A percentile compares a stretch with the other conserved stretches of the same genome.
Conservation (phyloP, 2,888 invertebrate species). For the Lasioglossum calceatum region DNA sequence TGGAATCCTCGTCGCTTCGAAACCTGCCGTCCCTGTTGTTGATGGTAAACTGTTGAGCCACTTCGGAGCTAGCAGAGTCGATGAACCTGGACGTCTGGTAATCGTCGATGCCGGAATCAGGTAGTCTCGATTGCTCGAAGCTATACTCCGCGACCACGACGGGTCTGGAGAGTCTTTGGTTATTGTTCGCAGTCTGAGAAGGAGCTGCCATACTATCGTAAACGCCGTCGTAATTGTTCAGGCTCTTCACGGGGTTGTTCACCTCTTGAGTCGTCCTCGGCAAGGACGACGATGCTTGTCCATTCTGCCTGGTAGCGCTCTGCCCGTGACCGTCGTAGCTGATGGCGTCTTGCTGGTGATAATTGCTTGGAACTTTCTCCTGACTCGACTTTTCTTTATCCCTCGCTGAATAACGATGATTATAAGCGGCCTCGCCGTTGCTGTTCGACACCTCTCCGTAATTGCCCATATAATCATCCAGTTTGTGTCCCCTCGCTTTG, state of each 20-base stretch:
- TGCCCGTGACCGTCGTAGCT: conserved; percentile 64
- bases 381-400: conserved; percentile 54
- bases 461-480: conserved; percentile 70
- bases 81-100: conserved; percentile 42
- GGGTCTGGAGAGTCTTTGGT: conserved; percentile 70
- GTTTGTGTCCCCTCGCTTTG: conserved; percentile 61
- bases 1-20: conserved; percentile 76
- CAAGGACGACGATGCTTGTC: conserved; percentile 47
- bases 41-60: conserved; percentile 49
- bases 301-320: conserved; percentile 42
- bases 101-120: neutral
- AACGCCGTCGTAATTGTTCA: conserved; percentile 12
- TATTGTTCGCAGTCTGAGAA: conserved; percentile 9
- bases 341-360: conserved; percentile 64
- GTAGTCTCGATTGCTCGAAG: conserved; percentile 51
- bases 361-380: conserved; percentile 72
- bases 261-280: conserved; percentile 64
- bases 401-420: conserved; percentile 57
- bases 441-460: conserved; percentile 51
- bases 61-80: conserved; percentile 49
- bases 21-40: conserved; percentile 59
- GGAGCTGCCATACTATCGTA: conserved; percentile 25
- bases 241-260: conserved; percentile 31
- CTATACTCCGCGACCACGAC: conserved; percentile 75
- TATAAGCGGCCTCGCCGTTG: conserved; percentile 31